These are phyloP conservation scores for Spilogale gracilis DNA, from an alignment of 2,113 vertebrate genomes.

Conservation along the genomic window DNA sequence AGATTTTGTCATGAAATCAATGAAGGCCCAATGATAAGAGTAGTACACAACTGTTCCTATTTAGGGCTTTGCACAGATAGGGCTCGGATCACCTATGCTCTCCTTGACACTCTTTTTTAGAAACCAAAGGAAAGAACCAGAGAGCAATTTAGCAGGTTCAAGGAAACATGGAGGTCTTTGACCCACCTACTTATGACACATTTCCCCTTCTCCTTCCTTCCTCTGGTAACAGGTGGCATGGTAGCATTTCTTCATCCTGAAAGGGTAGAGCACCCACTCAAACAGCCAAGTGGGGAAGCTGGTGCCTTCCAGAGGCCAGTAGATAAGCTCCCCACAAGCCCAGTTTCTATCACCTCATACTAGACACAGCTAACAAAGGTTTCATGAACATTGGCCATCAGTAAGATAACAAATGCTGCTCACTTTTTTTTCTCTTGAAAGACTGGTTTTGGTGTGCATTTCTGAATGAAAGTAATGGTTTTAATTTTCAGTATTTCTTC, in stretches of 20 bases:
- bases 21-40: not conserved
- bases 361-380: not conserved
- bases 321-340: slow-evolving; percentile 28
- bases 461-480: not conserved
- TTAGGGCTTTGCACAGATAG: slow-evolving; percentile 28
- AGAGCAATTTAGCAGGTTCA: slow-evolving; percentile 59
- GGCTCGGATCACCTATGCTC: slow-evolving; percentile 51
- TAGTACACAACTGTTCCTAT: not conserved
- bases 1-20: slow-evolving; percentile 60
- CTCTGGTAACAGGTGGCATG: slow-evolving; percentile 76
- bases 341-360: slow-evolving; percentile 46
- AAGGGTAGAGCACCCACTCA: slow-evolving; percentile 81
- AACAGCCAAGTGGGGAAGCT: slow-evolving; percentile 74
- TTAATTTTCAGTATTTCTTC: not conserved
- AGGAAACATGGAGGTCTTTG: slow-evolving; percentile 72
- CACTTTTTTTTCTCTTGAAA: not conserved
- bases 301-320: slow-evolving; percentile 51
- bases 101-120: slow-evolving; percentile 58
- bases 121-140: slow-evolving; percentile 61
- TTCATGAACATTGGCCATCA: not conserved
- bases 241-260: slow-evolving; percentile 82
- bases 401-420: not conserved
- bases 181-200: slow-evolving; percentile 77
- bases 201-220: slow-evolving; percentile 82
- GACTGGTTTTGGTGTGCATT: not conserved